These are phyloP conservation scores for Morpho helenor DNA, from an alignment of 2,888 invertebrate species.

Conservation along the genomic window DNA sequence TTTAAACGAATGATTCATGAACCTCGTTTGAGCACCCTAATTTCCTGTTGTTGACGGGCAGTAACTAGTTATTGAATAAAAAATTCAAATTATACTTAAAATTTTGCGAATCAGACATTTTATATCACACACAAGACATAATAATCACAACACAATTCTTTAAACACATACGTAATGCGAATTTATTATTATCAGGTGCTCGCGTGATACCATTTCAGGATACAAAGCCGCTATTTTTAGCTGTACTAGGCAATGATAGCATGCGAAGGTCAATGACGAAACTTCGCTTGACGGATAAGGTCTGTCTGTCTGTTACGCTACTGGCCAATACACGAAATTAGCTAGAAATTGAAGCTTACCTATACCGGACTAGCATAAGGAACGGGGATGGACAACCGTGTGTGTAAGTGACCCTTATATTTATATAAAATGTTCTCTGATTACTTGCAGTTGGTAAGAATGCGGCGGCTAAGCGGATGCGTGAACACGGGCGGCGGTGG, in stretches of 20 bases:
- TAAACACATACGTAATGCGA: neutral
- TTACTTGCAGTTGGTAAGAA: slow-evolving; percentile 36
- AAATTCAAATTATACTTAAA: too few species aligned
- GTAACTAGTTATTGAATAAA: too few species aligned
- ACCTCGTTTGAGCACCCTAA: too few species aligned
- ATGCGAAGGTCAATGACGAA: slow-evolving; percentile 19
- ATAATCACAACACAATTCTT: neutral
- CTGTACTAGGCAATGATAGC: slow-evolving; percentile 9
- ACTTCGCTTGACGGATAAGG: neutral
- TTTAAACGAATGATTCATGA: too few species aligned
- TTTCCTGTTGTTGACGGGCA: too few species aligned
- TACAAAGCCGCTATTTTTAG: slow-evolving; percentile 3
- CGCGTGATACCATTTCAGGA: neutral
- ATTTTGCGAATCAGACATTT: too few species aligned
- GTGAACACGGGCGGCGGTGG: slow-evolving; percentile 52
- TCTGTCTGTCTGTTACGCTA: too few species aligned
- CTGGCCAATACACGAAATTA: too few species aligned
- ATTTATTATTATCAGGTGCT: neutral
- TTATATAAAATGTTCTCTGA: slow-evolving; percentile 6
- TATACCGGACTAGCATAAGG: too few species aligned
- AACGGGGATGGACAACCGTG: too few species aligned
- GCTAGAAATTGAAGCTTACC: too few species aligned
- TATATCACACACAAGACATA: neutral
- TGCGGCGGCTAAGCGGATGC: slow-evolving; percentile 46
- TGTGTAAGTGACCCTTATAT: too few species aligned